Evolutionary conservation across 2,113 vertebrate genomes (phyloP).

Genomic region (Jaculus jaculus): DNA sequence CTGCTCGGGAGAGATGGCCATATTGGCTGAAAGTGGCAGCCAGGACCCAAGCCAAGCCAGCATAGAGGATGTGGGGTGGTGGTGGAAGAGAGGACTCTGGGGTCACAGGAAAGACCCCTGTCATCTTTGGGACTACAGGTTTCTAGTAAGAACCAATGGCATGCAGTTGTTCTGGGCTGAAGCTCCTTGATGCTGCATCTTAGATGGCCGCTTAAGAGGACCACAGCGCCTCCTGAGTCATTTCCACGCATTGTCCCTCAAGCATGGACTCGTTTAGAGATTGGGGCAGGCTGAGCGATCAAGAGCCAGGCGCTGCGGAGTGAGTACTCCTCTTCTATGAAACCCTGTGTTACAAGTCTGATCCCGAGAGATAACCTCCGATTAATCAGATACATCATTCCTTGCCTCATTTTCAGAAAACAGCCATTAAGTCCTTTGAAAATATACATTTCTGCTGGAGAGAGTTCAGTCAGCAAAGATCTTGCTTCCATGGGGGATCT

Average conservation of each 20-base stretch:
- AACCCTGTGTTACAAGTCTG: not conserved
- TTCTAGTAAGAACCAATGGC: not conserved
- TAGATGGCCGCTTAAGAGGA: not conserved
- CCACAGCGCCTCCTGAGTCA: not conserved
- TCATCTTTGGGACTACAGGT: not conserved
- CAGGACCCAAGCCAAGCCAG: not conserved
- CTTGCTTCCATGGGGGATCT: too few relatives aligned
- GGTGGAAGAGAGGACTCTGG: not conserved
- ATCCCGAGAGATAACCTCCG: slow-evolving; percentile 37
- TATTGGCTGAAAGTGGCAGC: not conserved
- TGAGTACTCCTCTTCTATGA: not conserved
- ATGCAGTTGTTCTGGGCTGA: not conserved
- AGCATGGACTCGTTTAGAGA: not conserved
- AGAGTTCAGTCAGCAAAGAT: too few relatives aligned
- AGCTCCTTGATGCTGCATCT: not conserved
- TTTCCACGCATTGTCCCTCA: not conserved
- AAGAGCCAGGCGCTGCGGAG: not conserved
- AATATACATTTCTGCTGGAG: not conserved
- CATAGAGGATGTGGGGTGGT: not conserved
- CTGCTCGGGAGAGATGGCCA: not conserved
- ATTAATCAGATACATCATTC: not conserved
- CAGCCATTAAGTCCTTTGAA: not conserved
- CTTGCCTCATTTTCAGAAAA: slow-evolving; percentile 7
- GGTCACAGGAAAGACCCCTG: not conserved
- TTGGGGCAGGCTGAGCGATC: not conserved